Conservation (phyloP, 2,113 vertebrate species). For the Scartelaos histophorus region DNA sequence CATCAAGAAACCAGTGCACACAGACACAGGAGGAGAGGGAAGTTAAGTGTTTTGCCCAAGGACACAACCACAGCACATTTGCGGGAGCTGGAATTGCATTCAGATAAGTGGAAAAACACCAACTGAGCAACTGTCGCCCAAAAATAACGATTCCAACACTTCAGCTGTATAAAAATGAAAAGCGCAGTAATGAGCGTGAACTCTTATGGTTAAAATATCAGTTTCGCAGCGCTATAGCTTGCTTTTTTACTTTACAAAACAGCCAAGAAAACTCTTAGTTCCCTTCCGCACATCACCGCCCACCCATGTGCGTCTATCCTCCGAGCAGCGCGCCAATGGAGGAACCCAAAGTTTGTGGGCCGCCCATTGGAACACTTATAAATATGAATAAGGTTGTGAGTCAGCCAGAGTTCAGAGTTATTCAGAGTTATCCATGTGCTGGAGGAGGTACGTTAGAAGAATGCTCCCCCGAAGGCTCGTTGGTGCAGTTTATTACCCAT, state of each 20-base stretch:
- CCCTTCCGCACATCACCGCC: slow-evolving; percentile 15
- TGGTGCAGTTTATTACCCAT: slow-evolving; percentile 66
- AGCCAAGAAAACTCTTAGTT: slow-evolving; percentile 18
- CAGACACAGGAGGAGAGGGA: too few species aligned
- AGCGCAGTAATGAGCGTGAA: too few species aligned
- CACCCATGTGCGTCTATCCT: slow-evolving; percentile 7
- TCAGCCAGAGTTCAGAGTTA: slow-evolving; percentile 59
- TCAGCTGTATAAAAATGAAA: neutral
- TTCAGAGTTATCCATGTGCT: slow-evolving; percentile 40
- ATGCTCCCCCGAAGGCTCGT: slow-evolving; percentile 61
- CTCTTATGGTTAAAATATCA: too few species aligned
- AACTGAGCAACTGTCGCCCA: too few species aligned
- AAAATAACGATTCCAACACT: neutral
- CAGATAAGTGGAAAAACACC: too few species aligned
- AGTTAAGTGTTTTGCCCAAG: too few species aligned
- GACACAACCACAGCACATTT: too few species aligned
- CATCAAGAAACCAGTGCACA: too few species aligned
- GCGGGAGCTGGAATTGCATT: too few species aligned
- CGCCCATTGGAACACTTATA: slow-evolving; percentile 38
- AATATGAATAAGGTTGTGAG: slow-evolving; percentile 65
- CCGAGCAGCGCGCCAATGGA: slow-evolving; percentile 27
- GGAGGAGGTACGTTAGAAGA: slow-evolving; percentile 46
- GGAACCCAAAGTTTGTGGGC: slow-evolving; percentile 33
- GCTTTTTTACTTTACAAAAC: neutral
- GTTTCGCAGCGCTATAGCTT: neutral